phyloP scores from a whole-genome alignment of 2,888 invertebrate genomes.

The Cryptocheilus praepositus region DNA sequence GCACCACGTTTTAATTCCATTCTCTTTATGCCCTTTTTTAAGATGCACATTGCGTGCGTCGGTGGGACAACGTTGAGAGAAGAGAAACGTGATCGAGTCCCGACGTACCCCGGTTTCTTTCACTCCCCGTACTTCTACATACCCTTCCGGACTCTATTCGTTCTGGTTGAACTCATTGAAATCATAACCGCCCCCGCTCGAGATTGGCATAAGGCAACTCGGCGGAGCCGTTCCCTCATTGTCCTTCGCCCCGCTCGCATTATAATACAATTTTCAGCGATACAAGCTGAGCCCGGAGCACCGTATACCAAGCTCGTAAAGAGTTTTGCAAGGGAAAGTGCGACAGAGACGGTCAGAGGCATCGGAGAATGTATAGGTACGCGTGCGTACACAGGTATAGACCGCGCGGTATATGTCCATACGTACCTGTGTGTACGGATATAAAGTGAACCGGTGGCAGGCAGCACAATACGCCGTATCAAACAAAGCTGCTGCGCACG shows the following conservation, averaged over 20 bases:
- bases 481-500: slow-evolving; percentile 72
- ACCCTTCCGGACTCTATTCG: slow-evolving; percentile 29
- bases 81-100: slow-evolving; percentile 2
- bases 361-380: slow-evolving; percentile 12
- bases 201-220: slow-evolving; percentile 74
- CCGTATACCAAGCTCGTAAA: neutral
- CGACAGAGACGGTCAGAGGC: slow-evolving; percentile 17
- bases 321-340: neutral
- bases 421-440: slow-evolving; percentile 45
- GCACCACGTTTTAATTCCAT: too few relatives aligned
- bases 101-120: slow-evolving; percentile 6
- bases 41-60: too few relatives aligned
- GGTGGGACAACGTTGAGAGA: too few relatives aligned
- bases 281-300: slow-evolving; percentile 41
- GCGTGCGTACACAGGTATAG: slow-evolving; percentile 29
- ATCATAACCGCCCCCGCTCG: slow-evolving; percentile 66
- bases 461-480: slow-evolving; percentile 71
- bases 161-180: slow-evolving; percentile 52
- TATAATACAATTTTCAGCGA: slow-evolving; percentile 72
- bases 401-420: slow-evolving; percentile 13
- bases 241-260: slow-evolving; percentile 65
- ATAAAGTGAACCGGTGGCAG: slow-evolving; percentile 73
- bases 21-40: too few relatives aligned
- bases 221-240: slow-evolving; percentile 64
- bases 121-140: slow-evolving; percentile 8